Evolutionary conservation across 2,888 invertebrate species (phyloP).

Genomic region (Taphrorychus bicolor): DNA sequence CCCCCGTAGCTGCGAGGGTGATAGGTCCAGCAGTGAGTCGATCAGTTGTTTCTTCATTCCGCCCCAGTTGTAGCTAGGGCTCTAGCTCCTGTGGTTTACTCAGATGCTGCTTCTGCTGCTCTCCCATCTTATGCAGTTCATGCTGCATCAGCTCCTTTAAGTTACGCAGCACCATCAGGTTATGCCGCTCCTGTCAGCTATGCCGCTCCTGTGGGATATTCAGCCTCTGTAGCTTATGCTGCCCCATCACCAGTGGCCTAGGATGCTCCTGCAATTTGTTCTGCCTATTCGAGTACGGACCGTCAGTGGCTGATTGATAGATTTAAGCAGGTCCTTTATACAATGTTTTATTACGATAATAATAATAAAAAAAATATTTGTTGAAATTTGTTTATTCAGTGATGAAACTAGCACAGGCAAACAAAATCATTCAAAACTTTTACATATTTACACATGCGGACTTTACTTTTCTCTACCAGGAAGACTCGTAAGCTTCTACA

Average conservation of each 20-base stretch:
- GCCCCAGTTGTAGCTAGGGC: neutral
- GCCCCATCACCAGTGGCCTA: conserved; percentile 31
- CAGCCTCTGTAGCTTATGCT: conserved; percentile 40
- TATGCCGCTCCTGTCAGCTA: too few relatives aligned
- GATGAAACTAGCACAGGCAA: too few relatives aligned
- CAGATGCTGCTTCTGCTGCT: too few relatives aligned
- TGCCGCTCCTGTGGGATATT: conserved; percentile 45
- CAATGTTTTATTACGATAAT: neutral
- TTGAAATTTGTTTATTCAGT: too few relatives aligned
- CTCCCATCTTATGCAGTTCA: too few relatives aligned
- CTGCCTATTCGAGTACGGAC: neutral
- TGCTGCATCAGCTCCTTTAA: conserved; percentile 22
- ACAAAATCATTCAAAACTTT: too few relatives aligned
- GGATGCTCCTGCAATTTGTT: conserved; percentile 49
- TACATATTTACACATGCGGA: neutral
- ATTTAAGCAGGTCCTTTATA: too few relatives aligned
- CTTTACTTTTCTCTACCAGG: neutral
- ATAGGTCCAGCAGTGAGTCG: conserved; percentile 48
- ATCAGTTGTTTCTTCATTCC: conserved; percentile 41
- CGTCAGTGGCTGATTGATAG: neutral
- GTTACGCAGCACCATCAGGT: conserved; percentile 40
- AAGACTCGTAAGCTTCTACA: neutral
- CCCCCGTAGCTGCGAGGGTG: conserved; percentile 15
- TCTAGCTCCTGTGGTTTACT: conserved; percentile 12
- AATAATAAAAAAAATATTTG: neutral